A percentile compares a stretch with the other conserved stretches of the same genome.
Evolutionary conservation across 2,888 invertebrate species (phyloP).

Genomic region (Nematopogon swammerdamellus): DNA sequence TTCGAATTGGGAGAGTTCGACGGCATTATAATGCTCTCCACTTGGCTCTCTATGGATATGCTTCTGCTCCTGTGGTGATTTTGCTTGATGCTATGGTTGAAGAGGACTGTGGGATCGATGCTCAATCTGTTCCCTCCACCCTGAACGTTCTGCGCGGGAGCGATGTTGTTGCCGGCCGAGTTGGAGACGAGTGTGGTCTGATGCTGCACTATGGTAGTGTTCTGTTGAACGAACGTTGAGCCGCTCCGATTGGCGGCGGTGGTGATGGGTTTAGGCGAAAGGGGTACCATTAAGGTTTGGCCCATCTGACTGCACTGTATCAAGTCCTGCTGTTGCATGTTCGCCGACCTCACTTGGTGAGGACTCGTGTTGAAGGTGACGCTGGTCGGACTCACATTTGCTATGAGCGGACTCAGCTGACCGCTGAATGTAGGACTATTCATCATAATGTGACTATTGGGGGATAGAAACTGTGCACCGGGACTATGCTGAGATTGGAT

Average conservation of each 20-base stretch:
- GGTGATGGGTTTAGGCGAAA: conserved; percentile 57
- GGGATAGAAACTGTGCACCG: conserved; percentile 70
- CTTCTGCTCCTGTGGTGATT: conserved; percentile 13
- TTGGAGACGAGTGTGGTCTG: conserved; percentile 76
- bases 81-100: conserved; percentile 27
- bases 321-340: conserved; percentile 66
- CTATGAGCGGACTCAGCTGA: conserved; percentile 75
- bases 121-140: conserved; percentile 43
- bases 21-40: not conserved
- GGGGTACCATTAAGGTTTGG: conserved; percentile 69
- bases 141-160: conserved; percentile 17
- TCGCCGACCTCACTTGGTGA: conserved; percentile 42
- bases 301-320: conserved; percentile 69
- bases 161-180: conserved; percentile 48
- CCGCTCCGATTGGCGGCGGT: conserved; percentile 57
- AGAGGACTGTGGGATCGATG: conserved; percentile 58
- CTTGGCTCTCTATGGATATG: conserved; percentile 16
- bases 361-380: conserved; percentile 61
- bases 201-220: conserved; percentile 81
- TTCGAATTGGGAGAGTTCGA: conserved; percentile 5
- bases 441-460: conserved; percentile 73
- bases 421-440: conserved; percentile 71
- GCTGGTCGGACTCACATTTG: conserved; percentile 68
- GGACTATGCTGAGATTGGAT: conserved; percentile 66
- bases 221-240: conserved; percentile 79